A percentile compares a stretch with the other conserved stretches of the same genome.
Conservation (phyloP, 2,888 invertebrate genomes). For the Dione vanillae region DNA sequence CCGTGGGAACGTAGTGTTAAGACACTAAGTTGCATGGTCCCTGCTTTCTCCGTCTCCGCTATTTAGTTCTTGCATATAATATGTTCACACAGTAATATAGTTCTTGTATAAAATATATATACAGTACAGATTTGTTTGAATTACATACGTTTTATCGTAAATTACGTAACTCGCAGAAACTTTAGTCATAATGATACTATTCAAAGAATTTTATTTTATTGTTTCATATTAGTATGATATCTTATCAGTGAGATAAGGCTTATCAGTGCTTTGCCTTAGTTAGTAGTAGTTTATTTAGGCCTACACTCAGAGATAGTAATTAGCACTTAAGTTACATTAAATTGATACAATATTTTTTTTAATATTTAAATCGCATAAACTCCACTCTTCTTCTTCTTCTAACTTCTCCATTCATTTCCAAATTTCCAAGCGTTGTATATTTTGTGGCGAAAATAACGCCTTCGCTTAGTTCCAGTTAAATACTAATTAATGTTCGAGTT, state of each 20-base stretch:
- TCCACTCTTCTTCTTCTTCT: no score
- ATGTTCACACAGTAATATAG: no score
- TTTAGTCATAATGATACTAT: background rate
- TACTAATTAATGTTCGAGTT: background rate
- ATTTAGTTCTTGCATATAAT: no score
- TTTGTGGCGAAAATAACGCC: background rate
- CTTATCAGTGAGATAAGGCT: constrained; percentile 9
- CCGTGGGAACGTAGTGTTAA: no score
- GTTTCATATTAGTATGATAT: constrained; percentile 4
- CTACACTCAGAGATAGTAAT: background rate
- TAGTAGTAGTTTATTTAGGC: background rate
- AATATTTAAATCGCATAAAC: no score
- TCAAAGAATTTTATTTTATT: constrained; percentile 2
- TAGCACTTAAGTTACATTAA: background rate
- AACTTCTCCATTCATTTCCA: background rate
- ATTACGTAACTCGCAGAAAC: background rate
- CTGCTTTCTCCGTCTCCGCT: no score
- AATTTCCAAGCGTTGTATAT: background rate
- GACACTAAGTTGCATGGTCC: no score
- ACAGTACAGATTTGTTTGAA: no score
- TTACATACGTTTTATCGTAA: no score
- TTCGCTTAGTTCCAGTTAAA: background rate
- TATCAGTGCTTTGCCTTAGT: constrained; percentile 6
- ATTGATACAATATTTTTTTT: background rate
- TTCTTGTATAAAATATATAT: no score